phyloP scores from a whole-genome alignment of 2,797 vertebrate genomes.

The Chelidonichthys spinosus region DNA sequence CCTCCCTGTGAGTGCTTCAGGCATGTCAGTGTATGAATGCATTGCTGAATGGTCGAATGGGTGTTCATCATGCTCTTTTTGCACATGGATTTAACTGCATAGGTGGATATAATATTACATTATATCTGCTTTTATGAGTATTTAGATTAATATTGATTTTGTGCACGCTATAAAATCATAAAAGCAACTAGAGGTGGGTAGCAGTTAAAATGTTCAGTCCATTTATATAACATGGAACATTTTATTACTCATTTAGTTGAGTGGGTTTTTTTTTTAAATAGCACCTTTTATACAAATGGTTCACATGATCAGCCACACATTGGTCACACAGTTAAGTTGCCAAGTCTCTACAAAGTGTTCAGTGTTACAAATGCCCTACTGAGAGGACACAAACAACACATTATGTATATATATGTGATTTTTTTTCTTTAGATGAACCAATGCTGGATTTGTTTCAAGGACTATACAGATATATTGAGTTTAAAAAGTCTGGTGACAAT shows the following conservation, averaged over 20 bases:
- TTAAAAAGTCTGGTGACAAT: too few species aligned
- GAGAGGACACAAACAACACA: not conserved
- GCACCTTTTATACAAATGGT: conserved; percentile 1
- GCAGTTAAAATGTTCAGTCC: too few species aligned
- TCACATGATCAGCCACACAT: conserved; percentile 5
- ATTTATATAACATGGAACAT: not conserved
- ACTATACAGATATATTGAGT: not conserved
- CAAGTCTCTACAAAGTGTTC: conserved; percentile 6
- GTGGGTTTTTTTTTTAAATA: not conserved
- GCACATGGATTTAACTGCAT: conserved; percentile 19
- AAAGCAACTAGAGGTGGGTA: not conserved
- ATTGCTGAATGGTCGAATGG: conserved; percentile 1
- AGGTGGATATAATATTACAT: not conserved
- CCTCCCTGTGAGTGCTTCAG: conserved; percentile 11
- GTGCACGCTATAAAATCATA: not conserved
- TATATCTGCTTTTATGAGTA: not conserved
- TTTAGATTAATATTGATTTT: not conserved
- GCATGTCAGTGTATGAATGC: conserved; percentile 18
- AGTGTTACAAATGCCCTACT: conserved; percentile 11
- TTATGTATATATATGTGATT: not conserved
- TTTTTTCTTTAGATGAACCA: not conserved
- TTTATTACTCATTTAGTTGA: not conserved
- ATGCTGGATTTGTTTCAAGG: not conserved
- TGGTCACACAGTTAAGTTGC: not conserved
- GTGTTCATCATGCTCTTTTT: conserved; percentile 20